phyloP scores from a whole-genome alignment of 2,797 vertebrate genomes.

The Antennarius maculatus region DNA sequence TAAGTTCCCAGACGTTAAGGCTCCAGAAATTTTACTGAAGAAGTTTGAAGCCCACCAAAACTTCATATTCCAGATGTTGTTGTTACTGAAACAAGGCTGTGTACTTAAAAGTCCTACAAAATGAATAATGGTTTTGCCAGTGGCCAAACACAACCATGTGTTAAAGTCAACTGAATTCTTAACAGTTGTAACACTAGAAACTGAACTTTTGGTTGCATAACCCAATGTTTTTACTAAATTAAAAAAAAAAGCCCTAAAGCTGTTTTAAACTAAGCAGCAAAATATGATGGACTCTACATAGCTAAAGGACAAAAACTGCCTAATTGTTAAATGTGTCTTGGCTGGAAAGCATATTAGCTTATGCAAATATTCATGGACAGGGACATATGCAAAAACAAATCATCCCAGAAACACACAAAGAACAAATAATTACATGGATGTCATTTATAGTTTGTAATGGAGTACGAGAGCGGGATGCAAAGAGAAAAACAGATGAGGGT shows the following conservation, averaged over 20 bases:
- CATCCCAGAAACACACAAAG: constrained; percentile 1
- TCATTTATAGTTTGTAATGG: constrained; percentile 19
- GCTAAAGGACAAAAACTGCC: constrained; percentile 28
- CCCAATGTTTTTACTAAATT: constrained; percentile 36
- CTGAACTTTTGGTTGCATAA: constrained; percentile 44
- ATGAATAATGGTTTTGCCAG: constrained; percentile 47
- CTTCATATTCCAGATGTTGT: constrained; percentile 1
- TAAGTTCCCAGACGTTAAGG: background rate
- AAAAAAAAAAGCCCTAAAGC: constrained; percentile 21
- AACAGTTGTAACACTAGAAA: constrained; percentile 49
- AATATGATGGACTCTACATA: constrained; percentile 24
- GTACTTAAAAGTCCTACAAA: constrained; percentile 6
- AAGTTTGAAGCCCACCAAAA: constrained; percentile 11
- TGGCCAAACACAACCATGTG: constrained; percentile 41
- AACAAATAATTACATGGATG: constrained; percentile 33
- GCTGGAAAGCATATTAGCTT: constrained; percentile 29
- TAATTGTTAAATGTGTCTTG: constrained; percentile 27
- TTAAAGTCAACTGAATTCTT: constrained; percentile 35
- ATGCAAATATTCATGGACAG: constrained; percentile 31
- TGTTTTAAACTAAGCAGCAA: constrained; percentile 37
- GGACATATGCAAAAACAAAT: constrained; percentile 18
- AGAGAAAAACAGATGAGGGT: constrained; percentile 16
- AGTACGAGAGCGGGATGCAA: constrained; percentile 17
- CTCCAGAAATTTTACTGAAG: constrained; percentile 13
- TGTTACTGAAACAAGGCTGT: no score